Conservation (phyloP, 2,113 vertebrate genomes). For the Pardalotus punctatus region DNA sequence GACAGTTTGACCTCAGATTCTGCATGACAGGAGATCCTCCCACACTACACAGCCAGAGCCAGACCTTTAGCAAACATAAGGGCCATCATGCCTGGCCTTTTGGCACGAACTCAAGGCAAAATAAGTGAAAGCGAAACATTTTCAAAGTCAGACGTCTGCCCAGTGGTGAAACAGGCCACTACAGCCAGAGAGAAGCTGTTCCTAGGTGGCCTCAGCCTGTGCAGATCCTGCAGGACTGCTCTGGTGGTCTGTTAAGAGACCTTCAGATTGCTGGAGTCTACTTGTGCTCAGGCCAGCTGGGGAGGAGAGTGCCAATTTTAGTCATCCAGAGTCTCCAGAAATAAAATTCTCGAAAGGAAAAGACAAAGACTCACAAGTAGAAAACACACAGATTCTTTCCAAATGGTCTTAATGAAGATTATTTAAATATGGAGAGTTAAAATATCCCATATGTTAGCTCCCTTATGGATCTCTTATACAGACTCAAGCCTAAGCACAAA, state of each 20-base stretch:
- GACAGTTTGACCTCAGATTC: neutral
- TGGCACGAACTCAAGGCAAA: accelerated
- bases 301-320: neutral
- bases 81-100: neutral
- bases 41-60: neutral
- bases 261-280: neutral
- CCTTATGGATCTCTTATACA: neutral
- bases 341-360: neutral
- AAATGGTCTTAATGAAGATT: neutral
- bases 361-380: neutral
- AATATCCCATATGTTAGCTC: neutral
- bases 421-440: neutral
- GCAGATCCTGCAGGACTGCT: neutral
- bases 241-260: neutral
- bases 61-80: neutral
- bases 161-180: neutral
- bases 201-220: neutral
- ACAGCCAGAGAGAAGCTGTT: neutral
- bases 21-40: neutral
- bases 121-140: neutral
- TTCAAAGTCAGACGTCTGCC: conserved; percentile 1
- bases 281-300: neutral
- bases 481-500: neutral
- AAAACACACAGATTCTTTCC: neutral
- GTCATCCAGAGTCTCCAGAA: neutral